Conservation (phyloP, 2,113 vertebrate genomes). For the Octodon degus region DNA sequence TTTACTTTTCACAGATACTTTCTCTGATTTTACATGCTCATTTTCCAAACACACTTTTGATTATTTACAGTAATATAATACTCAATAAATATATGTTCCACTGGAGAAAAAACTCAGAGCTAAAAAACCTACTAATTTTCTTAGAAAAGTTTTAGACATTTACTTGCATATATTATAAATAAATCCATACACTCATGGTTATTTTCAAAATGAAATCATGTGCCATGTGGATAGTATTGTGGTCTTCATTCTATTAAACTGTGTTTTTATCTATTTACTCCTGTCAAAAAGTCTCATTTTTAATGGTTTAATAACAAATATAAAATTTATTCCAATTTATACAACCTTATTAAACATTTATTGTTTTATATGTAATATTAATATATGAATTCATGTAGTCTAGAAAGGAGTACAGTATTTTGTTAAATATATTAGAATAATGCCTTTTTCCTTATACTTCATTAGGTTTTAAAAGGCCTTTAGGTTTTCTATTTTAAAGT, state of each 20-base stretch:
- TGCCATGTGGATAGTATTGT: background rate
- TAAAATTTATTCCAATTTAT: background rate
- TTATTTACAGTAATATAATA: background rate
- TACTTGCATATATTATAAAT: background rate
- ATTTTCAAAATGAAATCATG: background rate
- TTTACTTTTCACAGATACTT: background rate
- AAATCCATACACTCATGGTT: background rate
- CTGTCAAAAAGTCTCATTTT: background rate
- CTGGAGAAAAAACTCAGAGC: background rate
- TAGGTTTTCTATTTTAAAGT: background rate
- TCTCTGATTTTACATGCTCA: background rate
- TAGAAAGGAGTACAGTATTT: background rate
- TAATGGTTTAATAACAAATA: background rate
- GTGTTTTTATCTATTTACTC: background rate
- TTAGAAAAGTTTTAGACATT: background rate
- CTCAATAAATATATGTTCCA: background rate
- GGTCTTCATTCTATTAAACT: background rate
- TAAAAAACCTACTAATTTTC: background rate
- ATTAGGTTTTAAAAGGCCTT: background rate
- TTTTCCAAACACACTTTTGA: background rate
- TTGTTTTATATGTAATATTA: background rate
- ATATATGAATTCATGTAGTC: background rate
- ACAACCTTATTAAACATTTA: background rate
- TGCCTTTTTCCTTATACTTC: background rate
- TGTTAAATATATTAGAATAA: constrained; percentile 1